Base-by-base conservation (phyloP, 1,140 invertebrate species). In the Xylocopa sonorina region DNA sequence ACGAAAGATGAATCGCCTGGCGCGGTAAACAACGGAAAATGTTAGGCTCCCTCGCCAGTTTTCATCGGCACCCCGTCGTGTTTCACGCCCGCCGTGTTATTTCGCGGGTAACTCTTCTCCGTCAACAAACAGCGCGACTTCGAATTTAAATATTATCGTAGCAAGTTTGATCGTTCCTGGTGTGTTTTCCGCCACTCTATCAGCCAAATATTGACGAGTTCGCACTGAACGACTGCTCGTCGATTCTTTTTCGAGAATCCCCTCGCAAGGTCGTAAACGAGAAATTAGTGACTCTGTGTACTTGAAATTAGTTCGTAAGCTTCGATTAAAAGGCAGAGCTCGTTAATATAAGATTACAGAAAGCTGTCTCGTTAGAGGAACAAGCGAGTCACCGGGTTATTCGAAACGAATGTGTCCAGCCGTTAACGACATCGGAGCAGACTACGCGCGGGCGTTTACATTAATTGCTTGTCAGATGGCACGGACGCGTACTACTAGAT, bases 391-490 rank as follows among this genome's bases (percentile, higher is more conserved):
- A 41, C 14, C 18, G 53, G 51, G 63, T 84, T 83, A 72, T 84
- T 83, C 71, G 18, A 58, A 84, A 80, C 81, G 80, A 84, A 84
- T 80, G 48, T 14, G 48, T 24, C 38, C 83, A n/a, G n/a, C 66
- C 72, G 82, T 85, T 85, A 85, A 80, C 72, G 50, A 50, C 34
- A 34, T 16, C 60, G 41, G 34, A 27, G 32, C 63, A 51, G 58
- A 60, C 53, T 64, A 82, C 57, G 60, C 69, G 46, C n/a, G 9
- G 43, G 51, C 67, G 83, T 85, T 85, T 84, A 68, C 83, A 84
- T 84, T 85, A 85, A 82, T 85, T 78, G 78, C 73, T 78, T 74
- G 82, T 85, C 83, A 74, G 68, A 69, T 78, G 72, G 73, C 57
- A 64, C 78, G 50, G 62, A 75, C 81, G 38, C 63, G 68, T 41